These are phyloP conservation scores for Phasianus colchicus DNA, from an alignment of 2,113 vertebrate species.

Conservation along the genomic window DNA sequence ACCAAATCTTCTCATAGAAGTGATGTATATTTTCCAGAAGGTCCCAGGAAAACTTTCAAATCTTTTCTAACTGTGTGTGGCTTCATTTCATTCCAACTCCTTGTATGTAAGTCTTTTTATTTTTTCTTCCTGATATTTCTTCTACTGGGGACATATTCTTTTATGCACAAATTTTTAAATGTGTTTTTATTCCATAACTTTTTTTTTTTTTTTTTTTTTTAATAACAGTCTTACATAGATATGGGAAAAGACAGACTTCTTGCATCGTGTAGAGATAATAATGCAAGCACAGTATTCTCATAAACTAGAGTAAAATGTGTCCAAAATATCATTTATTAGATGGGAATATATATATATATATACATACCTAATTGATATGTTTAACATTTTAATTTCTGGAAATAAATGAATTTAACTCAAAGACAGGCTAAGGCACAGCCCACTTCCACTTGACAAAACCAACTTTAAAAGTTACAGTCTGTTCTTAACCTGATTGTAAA, in stretches of 20 bases:
- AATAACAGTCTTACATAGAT: neutral
- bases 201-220: constrained; percentile 1
- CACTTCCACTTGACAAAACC: neutral
- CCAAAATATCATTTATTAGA: neutral
- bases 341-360: neutral
- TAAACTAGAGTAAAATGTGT: neutral
- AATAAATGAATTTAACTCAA: neutral
- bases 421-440: neutral
- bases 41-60: constrained; percentile 40
- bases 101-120: neutral
- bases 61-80: neutral
- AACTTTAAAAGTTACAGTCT: neutral
- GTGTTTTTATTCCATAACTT: neutral
- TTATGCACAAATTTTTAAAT: neutral
- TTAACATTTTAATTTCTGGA: neutral
- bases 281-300: neutral
- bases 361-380: neutral
- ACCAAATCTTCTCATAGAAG: constrained; percentile 67
- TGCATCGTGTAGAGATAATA: neutral
- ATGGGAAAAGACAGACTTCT: neutral
- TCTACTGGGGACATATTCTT: neutral
- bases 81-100: neutral
- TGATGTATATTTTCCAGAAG: constrained; percentile 51
- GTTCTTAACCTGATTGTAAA: neutral
- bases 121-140: constrained; percentile 41